phyloP scores from a whole-genome alignment of 1,140 invertebrate genomes.

The Drosophila ogumai region DNA sequence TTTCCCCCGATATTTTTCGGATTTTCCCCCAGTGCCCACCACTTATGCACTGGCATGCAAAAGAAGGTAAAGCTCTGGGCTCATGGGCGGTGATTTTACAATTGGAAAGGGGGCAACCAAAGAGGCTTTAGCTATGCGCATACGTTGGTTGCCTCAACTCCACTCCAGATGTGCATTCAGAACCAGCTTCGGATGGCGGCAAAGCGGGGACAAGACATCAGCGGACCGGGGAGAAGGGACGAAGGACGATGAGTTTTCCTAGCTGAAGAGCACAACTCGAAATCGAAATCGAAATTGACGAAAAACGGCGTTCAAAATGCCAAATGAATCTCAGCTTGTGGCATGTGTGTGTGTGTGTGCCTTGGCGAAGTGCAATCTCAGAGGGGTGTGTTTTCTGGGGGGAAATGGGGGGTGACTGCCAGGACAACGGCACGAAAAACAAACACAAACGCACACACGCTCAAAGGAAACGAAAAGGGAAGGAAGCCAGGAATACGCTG shows the following conservation, averaged over 20 bases:
- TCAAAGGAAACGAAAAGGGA: background rate
- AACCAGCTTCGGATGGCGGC: slow-evolving; percentile 8
- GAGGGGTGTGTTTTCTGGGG: background rate
- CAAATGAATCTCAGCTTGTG: slow-evolving; percentile 56
- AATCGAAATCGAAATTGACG: slow-evolving; percentile 52
- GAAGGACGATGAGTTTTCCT: slow-evolving; percentile 12
- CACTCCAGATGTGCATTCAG: slow-evolving; percentile 37
- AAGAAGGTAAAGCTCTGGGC: slow-evolving; percentile 5
- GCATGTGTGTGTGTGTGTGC: slow-evolving; percentile 24
- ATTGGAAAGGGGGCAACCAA: slow-evolving; percentile 21
- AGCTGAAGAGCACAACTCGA: slow-evolving; percentile 30
- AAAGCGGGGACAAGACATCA: slow-evolving; percentile 4
- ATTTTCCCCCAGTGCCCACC: slow-evolving; percentile 1
- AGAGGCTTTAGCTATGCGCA: slow-evolving; percentile 50
- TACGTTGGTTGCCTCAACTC: slow-evolving; percentile 20
- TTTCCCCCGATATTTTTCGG: background rate
- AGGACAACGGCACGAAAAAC: slow-evolving; percentile 4
- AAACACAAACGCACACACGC: background rate
- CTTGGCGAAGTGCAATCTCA: slow-evolving; percentile 10
- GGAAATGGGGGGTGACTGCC: background rate
- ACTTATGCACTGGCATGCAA: slow-evolving; percentile 20
- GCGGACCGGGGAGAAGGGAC: too few species aligned
- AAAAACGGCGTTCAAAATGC: slow-evolving; percentile 55
- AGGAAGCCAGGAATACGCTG: background rate
- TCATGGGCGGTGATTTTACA: slow-evolving; percentile 13